phyloP scores from a whole-genome alignment of 2,888 invertebrate species.

The Melanophora roralis region DNA sequence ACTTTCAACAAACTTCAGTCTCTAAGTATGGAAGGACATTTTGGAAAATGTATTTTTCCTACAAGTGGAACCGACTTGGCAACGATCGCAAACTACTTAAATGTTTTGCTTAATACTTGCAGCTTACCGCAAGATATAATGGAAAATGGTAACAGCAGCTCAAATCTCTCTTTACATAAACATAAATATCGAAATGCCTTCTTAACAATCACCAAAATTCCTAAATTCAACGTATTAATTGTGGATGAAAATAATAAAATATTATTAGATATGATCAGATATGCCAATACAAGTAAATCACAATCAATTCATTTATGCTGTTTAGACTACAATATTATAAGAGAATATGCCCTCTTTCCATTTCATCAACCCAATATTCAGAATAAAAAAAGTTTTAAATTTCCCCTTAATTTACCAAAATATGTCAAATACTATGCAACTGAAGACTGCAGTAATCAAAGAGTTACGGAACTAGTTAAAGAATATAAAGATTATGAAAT shows the following conservation, averaged over 20 bases:
- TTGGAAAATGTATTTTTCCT: conserved; percentile 64
- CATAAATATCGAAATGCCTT: conserved; percentile 64
- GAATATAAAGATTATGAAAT: conserved; percentile 65
- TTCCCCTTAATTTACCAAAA: conserved; percentile 64
- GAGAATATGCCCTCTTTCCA: conserved; percentile 57
- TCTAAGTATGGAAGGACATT: conserved; percentile 66
- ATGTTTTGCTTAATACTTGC: conserved; percentile 68
- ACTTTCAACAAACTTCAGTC: conserved; percentile 62
- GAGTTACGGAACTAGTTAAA: conserved; percentile 63
- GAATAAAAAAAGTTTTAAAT: conserved; percentile 34
- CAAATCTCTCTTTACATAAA: conserved; percentile 25
- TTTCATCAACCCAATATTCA: conserved; percentile 9
- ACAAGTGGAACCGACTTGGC: conserved; percentile 62
- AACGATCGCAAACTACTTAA: conserved; percentile 68
- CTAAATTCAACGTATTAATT: conserved; percentile 66
- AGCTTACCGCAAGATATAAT: conserved; percentile 59
- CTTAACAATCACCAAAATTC: conserved; percentile 66
- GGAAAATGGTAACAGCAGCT: conserved; percentile 46
- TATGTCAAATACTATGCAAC: conserved; percentile 67
- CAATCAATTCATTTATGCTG: conserved; percentile 66
- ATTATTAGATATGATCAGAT: conserved; percentile 64
- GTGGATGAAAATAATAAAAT: conserved; percentile 68
- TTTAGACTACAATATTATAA: conserved; percentile 68
- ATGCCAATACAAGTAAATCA: conserved; percentile 61
- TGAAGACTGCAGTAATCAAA: conserved; percentile 66